These are phyloP conservation scores for Cryptosula pallasiana DNA, from an alignment of 2,888 invertebrate genomes.

Conservation along the genomic window DNA sequence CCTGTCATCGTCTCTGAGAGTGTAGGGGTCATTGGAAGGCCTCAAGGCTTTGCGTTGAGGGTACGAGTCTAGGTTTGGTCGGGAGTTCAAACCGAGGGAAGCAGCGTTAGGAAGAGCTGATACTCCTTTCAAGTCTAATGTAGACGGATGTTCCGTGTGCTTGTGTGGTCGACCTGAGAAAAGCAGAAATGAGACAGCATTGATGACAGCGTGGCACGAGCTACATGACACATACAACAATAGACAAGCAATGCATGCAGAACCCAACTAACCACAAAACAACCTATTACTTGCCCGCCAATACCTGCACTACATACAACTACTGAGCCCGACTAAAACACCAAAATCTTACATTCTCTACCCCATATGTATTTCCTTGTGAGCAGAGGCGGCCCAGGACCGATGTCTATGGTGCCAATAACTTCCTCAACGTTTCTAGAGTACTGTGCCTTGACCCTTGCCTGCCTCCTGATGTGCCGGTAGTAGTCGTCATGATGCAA, in stretches of 20 bases:
- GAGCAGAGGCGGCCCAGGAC: slow-evolving; percentile 30
- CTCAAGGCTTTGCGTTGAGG: slow-evolving; percentile 3
- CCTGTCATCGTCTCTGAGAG: slow-evolving; percentile 10
- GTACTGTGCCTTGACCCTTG: not conserved
- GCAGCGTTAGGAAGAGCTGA: slow-evolving; percentile 15
- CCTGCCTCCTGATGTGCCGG: slow-evolving; percentile 2
- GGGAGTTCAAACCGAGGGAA: not conserved
- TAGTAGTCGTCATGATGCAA: not conserved
- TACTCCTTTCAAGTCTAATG: not conserved
- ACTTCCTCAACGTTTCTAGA: not conserved
- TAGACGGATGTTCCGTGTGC: slow-evolving; percentile 17
- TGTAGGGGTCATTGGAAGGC: slow-evolving; percentile 4
- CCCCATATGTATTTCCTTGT: slow-evolving; percentile 33
- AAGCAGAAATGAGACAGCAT: no score
- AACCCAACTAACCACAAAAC: no score
- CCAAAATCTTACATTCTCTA: slow-evolving; percentile 25
- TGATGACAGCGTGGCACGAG: no score
- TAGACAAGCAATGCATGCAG: no score
- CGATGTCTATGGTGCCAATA: slow-evolving; percentile 29
- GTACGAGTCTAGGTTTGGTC: not conserved
- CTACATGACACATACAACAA: no score
- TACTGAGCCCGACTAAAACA: no score
- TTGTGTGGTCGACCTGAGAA: slow-evolving; percentile 13
- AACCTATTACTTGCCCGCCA: no score
- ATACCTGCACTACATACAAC: no score